Evolutionary conservation across 2,113 vertebrate species (phyloP).

Genomic region (Phocoena phocoena): DNA sequence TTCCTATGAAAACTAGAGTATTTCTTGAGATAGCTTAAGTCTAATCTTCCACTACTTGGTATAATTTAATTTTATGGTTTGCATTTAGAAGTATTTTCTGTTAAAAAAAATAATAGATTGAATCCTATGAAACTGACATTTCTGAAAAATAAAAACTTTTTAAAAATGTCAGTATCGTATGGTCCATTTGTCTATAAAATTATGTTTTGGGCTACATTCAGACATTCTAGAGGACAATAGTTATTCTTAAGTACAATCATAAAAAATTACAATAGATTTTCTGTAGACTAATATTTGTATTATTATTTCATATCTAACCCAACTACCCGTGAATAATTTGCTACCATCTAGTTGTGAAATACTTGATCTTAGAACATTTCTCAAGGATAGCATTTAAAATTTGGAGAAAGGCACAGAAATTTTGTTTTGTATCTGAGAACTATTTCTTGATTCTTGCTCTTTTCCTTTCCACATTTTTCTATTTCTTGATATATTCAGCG

Average conservation of each 20-base stretch:
- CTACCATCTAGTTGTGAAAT: slow-evolving; percentile 21
- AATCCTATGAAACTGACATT: not conserved
- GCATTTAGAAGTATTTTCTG: slow-evolving; percentile 56
- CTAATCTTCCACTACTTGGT: slow-evolving; percentile 31
- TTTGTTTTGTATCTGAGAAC: slow-evolving; percentile 8
- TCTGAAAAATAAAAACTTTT: not conserved
- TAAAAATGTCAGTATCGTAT: not conserved
- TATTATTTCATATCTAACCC: not conserved
- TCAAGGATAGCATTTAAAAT: slow-evolving; percentile 45
- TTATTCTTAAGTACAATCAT: not conserved
- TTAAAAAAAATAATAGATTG: not conserved
- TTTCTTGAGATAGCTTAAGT: slow-evolving; percentile 62
- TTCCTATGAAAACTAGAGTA: slow-evolving; percentile 32
- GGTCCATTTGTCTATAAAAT: slow-evolving; percentile 28
- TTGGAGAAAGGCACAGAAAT: slow-evolving; percentile 35
- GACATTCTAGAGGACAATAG: slow-evolving; percentile 38
- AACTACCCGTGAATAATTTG: slow-evolving; percentile 27
- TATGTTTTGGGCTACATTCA: slow-evolving; percentile 50
- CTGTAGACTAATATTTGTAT: not conserved
- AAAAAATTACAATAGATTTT: slow-evolving; percentile 56
- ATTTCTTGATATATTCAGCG: slow-evolving; percentile 21
- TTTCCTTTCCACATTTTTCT: not conserved
- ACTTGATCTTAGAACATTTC: slow-evolving; percentile 64
- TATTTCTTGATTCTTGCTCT: not conserved
- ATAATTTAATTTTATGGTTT: slow-evolving; percentile 65